Evolutionary conservation across 2,113 vertebrate species (phyloP), one percentile per base, ranked within the genome.

Genomic region (Notiomystis cincta): DNA sequence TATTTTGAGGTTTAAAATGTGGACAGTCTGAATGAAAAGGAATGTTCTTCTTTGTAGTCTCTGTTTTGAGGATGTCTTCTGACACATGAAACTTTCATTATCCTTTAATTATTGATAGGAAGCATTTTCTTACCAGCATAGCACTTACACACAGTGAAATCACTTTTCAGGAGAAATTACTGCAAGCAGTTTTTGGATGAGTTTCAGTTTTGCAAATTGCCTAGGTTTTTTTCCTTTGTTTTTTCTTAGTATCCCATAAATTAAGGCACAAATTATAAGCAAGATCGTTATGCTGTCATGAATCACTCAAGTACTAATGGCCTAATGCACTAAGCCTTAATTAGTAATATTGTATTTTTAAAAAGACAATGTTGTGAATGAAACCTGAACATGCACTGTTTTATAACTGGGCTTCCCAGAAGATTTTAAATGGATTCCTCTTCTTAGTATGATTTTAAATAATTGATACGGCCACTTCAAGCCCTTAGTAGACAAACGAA

Each of bases 91-190:
- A 95, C 80, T 97, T 96, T 95, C 90, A 97, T 97, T 94, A 84
- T 95, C 66, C 82, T 96, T 97, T 97, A 97, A 97, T 97, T 97
- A 97, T 97, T 97, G 88, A 97, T 97, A 92, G 93, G 88, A 96
- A 96, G 82, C 65, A 58, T 95, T 97, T 96, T 96, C 94, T 97
- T 97, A 96, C 93, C 76, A 95, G 94, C 80, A 88, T 87, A 97
- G 94, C 96, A 96, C 96, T 96, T 96, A 95, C 5, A 84, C 58
- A 51, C 54, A 93, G 93, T 95, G 87, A 97, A 97, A 95, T 95
- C 87, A 92, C 96, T 97, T 96, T 97, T 86, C 88, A 95, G 81
- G 65, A 94, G 94, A 91, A 97, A 97, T 95, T 86, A 94, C 94
- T 95, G 87, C 92, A 73, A 95, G 95, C 82, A 83, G 33, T 87